These are phyloP conservation scores for Platalea minor DNA, from an alignment of 2,797 vertebrate genomes.

Conservation along the genomic window DNA sequence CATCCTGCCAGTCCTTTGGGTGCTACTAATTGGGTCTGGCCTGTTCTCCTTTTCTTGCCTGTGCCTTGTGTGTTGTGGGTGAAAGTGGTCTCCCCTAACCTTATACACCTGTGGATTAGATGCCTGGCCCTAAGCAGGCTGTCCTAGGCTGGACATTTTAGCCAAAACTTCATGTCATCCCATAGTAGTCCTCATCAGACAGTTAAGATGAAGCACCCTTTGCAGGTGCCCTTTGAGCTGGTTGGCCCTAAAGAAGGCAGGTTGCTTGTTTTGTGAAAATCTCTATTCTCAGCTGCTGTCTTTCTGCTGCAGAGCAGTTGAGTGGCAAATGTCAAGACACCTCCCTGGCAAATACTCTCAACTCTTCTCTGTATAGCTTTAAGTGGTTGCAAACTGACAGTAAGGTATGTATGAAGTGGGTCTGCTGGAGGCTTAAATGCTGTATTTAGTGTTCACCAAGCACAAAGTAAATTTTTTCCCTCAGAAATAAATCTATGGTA, in stretches of 20 bases:
- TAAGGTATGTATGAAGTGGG: neutral
- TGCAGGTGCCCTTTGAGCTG: neutral
- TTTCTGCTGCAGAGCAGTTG: neutral
- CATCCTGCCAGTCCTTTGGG: neutral
- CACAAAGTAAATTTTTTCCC: neutral
- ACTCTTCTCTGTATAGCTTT: neutral
- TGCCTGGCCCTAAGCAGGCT: neutral
- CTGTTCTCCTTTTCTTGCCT: neutral
- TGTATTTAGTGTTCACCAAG: neutral
- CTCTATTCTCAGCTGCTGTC: neutral
- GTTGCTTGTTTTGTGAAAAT: neutral
- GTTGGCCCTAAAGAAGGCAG: neutral
- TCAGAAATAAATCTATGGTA: neutral
- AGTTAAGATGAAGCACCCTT: neutral
- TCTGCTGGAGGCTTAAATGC: neutral
- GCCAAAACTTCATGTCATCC: neutral
- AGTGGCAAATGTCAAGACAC: neutral
- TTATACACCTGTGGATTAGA: neutral
- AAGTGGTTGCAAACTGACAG: neutral
- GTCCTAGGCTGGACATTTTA: neutral
- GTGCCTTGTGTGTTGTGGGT: accelerated
- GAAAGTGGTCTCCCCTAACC: neutral
- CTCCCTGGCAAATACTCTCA: neutral
- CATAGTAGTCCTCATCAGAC: neutral
- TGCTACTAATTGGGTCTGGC: neutral